These are phyloP conservation scores for Drosophila biarmipes DNA, from an alignment of 1,140 invertebrate genomes.

Conservation along the genomic window DNA sequence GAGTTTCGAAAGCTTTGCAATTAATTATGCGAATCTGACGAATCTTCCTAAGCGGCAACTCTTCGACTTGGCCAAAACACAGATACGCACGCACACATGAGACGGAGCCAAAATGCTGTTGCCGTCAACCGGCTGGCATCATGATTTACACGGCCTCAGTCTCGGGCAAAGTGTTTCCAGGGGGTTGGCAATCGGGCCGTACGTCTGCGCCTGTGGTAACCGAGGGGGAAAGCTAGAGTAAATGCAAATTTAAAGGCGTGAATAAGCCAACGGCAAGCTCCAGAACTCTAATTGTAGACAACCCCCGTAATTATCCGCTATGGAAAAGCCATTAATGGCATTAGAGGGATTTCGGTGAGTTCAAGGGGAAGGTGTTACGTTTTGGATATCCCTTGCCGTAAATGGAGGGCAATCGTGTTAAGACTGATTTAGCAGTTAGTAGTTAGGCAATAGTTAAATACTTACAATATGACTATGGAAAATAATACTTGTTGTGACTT, in stretches of 20 bases:
- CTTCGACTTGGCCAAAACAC: slow-evolving; percentile 68
- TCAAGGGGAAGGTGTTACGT: slow-evolving; percentile 20
- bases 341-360: slow-evolving; percentile 60
- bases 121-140: slow-evolving; percentile 75
- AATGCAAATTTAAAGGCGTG: slow-evolving; percentile 83
- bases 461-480: not conserved
- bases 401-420: not conserved
- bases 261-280: slow-evolving; percentile 73
- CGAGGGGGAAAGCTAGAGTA: slow-evolving; percentile 21
- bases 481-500: too few relatives aligned
- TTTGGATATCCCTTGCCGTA: slow-evolving; percentile 8
- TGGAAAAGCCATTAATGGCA: slow-evolving; percentile 83
- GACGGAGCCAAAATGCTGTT: slow-evolving; percentile 45
- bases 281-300: slow-evolving; percentile 76
- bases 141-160: slow-evolving; percentile 70
- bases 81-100: slow-evolving; percentile 24
- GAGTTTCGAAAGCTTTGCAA: slow-evolving; percentile 74
- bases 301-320: slow-evolving; percentile 82
- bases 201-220: slow-evolving; percentile 36
- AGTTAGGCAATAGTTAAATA: not conserved
- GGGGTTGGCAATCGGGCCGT: slow-evolving; percentile 20
- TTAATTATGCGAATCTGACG: slow-evolving; percentile 84
- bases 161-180: slow-evolving; percentile 32
- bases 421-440: slow-evolving; percentile 2
- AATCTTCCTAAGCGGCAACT: slow-evolving; percentile 77